phyloP scores from a whole-genome alignment of 1,140 invertebrate genomes.

The Temnothorax longispinosus region DNA sequence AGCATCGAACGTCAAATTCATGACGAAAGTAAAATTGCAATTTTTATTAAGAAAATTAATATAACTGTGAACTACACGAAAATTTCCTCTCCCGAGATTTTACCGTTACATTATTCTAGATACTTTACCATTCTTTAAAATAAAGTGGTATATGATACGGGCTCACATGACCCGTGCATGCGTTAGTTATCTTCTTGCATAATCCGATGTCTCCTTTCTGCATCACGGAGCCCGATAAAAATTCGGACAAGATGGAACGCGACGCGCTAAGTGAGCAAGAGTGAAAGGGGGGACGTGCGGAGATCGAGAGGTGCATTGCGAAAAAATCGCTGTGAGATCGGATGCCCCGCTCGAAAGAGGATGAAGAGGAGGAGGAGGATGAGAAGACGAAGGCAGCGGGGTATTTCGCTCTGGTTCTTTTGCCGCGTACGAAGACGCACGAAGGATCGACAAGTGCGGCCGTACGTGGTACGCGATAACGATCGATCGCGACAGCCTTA shows the following conservation, averaged over 20 bases:
- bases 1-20: neutral
- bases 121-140: neutral
- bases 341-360: conserved; percentile 4
- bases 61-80: too few relatives aligned
- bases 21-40: neutral
- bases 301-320: neutral
- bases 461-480: conserved; percentile 59
- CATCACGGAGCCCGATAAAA: conserved; percentile 38
- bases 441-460: conserved; percentile 54
- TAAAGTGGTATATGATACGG: neutral
- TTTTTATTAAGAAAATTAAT: neutral
- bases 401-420: conserved; percentile 19
- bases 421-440: conserved; percentile 54
- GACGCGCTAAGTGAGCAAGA: neutral
- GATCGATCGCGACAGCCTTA: conserved; percentile 52
- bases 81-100: neutral
- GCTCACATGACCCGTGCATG: neutral
- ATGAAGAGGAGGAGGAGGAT: neutral
- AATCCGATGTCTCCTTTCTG: conserved; percentile 28
- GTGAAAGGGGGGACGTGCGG: neutral
- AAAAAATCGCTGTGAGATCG: conserved; percentile 39
- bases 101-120: neutral
- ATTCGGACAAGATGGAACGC: conserved; percentile 47
- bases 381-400: neutral
- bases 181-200: neutral